A percentile compares a stretch with the other conserved stretches of the same genome.
phyloP scores from a whole-genome alignment of 2,888 invertebrate genomes.

The Mylabris sibirica region DNA sequence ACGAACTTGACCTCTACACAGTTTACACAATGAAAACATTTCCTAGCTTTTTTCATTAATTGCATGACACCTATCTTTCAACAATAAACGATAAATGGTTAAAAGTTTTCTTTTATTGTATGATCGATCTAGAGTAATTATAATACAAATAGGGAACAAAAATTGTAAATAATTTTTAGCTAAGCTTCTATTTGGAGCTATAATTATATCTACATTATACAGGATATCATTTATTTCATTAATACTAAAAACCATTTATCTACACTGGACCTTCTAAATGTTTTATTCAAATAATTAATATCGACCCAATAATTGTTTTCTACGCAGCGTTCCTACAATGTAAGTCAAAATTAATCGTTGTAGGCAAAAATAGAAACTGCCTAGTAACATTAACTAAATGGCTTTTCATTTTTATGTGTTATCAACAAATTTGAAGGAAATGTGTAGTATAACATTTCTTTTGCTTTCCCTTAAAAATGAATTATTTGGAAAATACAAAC shows the following conservation, averaged over 20 bases:
- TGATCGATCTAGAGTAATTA: background rate
- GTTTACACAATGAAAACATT: background rate
- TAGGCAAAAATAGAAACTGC: background rate
- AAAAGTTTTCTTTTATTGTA: background rate
- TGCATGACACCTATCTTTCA: conserved; percentile 1
- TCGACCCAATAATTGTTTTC: background rate
- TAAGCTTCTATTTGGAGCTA: no score
- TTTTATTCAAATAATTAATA: background rate
- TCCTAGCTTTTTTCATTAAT: background rate
- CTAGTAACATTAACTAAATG: no score
- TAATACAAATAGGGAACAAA: no score
- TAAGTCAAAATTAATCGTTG: background rate
- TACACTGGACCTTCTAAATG: background rate
- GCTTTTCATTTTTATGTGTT: background rate
- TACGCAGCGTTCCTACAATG: background rate
- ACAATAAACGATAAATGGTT: conserved; percentile 1
- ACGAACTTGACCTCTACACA: background rate
- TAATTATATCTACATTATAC: no score
- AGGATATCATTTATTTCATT: no score
- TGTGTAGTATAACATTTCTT: background rate
- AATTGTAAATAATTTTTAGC: no score
- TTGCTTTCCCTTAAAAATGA: background rate
- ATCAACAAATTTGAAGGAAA: background rate
- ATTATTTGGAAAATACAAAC: background rate
- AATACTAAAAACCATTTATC: background rate